phyloP scores from a whole-genome alignment of 2,113 vertebrate species.

The Cinclus mexicanus region DNA sequence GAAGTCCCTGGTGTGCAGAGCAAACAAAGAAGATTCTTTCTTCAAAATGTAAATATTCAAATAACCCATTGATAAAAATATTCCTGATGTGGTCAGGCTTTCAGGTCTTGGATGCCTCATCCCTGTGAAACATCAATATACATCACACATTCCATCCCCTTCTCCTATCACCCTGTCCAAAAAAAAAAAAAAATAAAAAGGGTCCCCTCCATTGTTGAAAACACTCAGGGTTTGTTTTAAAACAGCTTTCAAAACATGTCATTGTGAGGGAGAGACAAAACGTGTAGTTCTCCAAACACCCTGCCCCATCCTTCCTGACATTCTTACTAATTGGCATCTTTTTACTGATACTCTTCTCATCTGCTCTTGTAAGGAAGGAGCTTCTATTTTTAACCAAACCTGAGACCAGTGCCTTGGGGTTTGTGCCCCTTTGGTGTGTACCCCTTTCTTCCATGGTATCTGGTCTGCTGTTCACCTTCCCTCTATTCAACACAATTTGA shows the following conservation, averaged over 20 bases:
- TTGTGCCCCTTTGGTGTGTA: neutral
- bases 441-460: fast-evolving
- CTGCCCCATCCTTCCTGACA: neutral
- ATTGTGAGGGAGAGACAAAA: neutral
- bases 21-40: constrained; percentile 25
- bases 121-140: neutral
- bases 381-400: neutral
- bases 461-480: neutral
- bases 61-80: constrained; percentile 34
- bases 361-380: neutral
- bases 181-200: neutral
- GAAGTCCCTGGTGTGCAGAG: neutral
- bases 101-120: neutral
- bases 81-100: neutral
- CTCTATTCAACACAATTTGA: neutral
- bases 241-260: constrained; percentile 21
- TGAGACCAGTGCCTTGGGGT: fast-evolving
- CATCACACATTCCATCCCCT: neutral
- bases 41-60: constrained; percentile 38
- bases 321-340: neutral
- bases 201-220: neutral
- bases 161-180: neutral
- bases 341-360: neutral
- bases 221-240: neutral
- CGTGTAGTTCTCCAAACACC: neutral